Evolutionary conservation across 2,797 vertebrate genomes (phyloP).

Genomic region (Lophotriccus pileatus): DNA sequence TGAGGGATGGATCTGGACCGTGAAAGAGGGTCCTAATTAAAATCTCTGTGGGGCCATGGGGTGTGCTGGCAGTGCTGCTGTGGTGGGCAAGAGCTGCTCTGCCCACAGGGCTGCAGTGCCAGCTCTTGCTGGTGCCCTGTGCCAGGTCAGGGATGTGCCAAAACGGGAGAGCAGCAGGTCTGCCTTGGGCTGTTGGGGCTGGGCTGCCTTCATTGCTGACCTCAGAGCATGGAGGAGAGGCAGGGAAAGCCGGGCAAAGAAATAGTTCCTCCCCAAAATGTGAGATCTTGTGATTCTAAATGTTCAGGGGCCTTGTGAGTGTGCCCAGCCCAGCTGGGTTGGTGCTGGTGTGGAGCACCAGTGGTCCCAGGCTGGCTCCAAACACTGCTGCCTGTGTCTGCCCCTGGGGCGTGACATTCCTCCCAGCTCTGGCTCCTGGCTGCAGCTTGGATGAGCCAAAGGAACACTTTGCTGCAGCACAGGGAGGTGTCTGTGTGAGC

Average conservation of each 20-base stretch:
- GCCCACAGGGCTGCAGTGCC: too few relatives aligned
- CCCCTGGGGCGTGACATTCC: constrained; percentile 33
- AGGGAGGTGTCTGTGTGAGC: neutral
- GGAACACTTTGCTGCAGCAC: neutral
- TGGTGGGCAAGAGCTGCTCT: neutral
- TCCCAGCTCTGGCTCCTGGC: constrained; percentile 54
- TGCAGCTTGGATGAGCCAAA: neutral
- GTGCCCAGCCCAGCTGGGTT: neutral
- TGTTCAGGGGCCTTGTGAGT: neutral
- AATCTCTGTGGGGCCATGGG: rapidly evolving
- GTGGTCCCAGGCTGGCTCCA: constrained; percentile 38
- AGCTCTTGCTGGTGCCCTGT: neutral
- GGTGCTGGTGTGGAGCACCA: neutral
- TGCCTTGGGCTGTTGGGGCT: neutral
- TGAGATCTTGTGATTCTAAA: rapidly evolving
- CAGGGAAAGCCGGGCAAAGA: neutral
- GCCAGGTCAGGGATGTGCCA: neutral
- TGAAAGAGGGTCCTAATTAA: too few relatives aligned
- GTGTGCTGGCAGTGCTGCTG: too few relatives aligned
- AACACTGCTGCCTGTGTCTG: constrained; percentile 63
- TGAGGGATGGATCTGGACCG: rapidly evolving
- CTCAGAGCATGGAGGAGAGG: neutral
- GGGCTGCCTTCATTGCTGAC: neutral
- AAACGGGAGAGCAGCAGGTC: neutral
- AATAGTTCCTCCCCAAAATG: neutral